Evolutionary conservation across 2,888 invertebrate species (phyloP), one percentile per base, ranked within the genome.

Genomic region (Drosophila picticornis): DNA sequence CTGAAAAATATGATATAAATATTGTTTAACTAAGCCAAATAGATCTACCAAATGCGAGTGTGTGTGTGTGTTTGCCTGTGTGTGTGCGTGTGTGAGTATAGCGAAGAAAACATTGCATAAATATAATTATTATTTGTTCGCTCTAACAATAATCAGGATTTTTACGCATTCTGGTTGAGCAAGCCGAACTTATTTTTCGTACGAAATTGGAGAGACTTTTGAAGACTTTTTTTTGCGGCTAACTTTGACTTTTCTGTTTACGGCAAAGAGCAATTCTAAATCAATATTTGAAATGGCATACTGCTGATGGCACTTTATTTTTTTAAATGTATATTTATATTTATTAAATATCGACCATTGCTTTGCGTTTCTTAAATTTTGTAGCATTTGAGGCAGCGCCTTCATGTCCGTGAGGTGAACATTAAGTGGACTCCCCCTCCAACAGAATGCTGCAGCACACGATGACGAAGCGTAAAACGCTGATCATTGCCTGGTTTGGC

Each of bases 401-500:
- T 40, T 52, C 38, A 80, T 80, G 76, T 25, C 46, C 40, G 60
- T 46, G 22, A 22, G 31, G 11, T 66, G 40, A 77, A 9, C 22
- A 36, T 31, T 50, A 25, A 25, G 51, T 59, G 58, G 65, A 69
- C 22, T 46, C 16, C 25, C 29, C 36, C 13, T 36, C 40, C 25
- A 52, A 29, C 53, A 80, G 27, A 46, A 91, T 92, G 90, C 77
- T 91, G 38, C 88, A 90, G 48, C 87, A 91, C 64, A 83, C 83
- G 34, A 92, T 93, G 90, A 93, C 93, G 7, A 92, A 91, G 77
- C 90, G 93, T 55, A 93, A 93, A 78, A 93, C 93, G 56, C 81
- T 92, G 4, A 92, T 93, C 70, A 92, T 93, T 67, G 92, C 92
- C 62, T 92, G 91, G 73, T 93, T 93, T 70, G 93, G 93, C 22